Percentiles rank a stretch among this genome's conserved stretches.
phyloP scores from a whole-genome alignment of 2,797 vertebrate genomes.

The Euthynnus affinis region DNA sequence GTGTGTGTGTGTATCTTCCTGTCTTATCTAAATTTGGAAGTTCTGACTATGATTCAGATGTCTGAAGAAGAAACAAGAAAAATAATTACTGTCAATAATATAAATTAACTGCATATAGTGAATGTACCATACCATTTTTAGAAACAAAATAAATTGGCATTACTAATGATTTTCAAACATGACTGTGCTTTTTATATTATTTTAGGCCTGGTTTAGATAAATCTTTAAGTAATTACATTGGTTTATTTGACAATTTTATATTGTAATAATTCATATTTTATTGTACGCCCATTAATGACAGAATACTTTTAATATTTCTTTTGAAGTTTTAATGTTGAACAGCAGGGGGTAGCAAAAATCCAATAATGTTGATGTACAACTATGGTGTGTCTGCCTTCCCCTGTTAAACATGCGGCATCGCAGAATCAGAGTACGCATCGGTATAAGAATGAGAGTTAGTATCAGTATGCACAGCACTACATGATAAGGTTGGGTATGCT shows the following conservation, averaged over 20 bases:
- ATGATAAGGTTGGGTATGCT: neutral
- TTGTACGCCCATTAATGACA: neutral
- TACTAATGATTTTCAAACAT: conserved; percentile 4
- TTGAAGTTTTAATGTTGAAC: conserved; percentile 62
- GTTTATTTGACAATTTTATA: neutral
- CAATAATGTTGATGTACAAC: conserved; percentile 25
- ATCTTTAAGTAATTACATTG: neutral
- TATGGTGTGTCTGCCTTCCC: neutral
- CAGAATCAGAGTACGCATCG: neutral
- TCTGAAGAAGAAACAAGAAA: conserved; percentile 1
- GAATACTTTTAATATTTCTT: neutral
- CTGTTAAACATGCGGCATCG: neutral
- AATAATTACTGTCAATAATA: neutral
- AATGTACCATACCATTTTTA: neutral
- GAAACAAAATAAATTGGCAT: neutral
- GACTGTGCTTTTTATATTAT: neutral
- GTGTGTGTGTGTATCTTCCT: conserved; percentile 53
- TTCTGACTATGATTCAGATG: conserved; percentile 60
- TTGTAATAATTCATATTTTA: neutral
- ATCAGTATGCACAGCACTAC: neutral
- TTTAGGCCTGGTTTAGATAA: neutral
- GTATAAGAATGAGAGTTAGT: neutral
- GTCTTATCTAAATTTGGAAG: conserved; percentile 57
- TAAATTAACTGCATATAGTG: neutral
- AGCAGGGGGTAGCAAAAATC: conserved; percentile 81